These are phyloP conservation scores for Hafferia zeledoni DNA, from an alignment of 2,797 vertebrate genomes.

Conservation along the genomic window DNA sequence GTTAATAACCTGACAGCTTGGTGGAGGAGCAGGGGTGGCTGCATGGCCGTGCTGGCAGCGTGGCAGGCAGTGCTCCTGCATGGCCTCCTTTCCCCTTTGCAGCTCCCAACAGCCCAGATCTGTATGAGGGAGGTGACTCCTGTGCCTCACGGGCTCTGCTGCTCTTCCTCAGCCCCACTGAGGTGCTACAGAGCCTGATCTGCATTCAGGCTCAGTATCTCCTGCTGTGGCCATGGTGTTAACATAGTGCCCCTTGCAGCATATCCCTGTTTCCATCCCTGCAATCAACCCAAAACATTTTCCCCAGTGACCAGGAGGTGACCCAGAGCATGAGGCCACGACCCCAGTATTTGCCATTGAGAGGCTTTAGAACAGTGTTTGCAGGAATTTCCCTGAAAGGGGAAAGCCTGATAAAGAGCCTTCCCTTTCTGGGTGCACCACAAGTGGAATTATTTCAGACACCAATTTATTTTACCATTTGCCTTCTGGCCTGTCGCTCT, in stretches of 20 bases:
- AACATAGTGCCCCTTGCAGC: not conserved
- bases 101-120: not conserved
- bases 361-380: not conserved
- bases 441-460: not conserved
- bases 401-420: not conserved
- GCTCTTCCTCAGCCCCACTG: accelerated
- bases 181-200: not conserved
- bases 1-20: not conserved
- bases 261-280: not conserved
- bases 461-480: not conserved
- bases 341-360: not conserved
- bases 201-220: not conserved
- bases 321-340: accelerated
- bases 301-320: not conserved
- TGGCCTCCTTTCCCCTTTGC: not conserved
- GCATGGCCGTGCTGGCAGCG: not conserved
- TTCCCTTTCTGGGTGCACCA: not conserved
- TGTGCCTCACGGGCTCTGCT: accelerated
- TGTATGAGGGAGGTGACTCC: accelerated
- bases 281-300: not conserved
- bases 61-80: accelerated
- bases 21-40: not conserved
- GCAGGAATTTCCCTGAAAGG: not conserved
- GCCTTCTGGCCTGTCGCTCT: not conserved
- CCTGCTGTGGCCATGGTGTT: accelerated